A percentile compares a stretch with the other conserved stretches of the same genome.
Conservation (phyloP, 2,888 invertebrate genomes). For the Chymomyza amoena region DNA sequence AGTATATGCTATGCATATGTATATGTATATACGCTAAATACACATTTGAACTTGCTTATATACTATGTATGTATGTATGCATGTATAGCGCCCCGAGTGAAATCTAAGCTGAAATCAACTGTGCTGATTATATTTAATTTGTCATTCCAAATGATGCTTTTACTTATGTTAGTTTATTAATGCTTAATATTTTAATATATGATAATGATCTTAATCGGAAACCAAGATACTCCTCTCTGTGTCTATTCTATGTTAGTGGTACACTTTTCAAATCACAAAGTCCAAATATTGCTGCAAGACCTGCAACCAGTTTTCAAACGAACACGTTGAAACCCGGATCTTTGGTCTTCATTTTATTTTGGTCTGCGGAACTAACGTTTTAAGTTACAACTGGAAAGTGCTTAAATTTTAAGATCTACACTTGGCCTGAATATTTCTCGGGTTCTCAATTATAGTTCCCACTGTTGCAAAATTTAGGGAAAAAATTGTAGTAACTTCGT, state of each 20-base stretch:
- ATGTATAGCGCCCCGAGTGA: neutral
- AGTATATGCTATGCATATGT: neutral
- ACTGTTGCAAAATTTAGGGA: too few species aligned
- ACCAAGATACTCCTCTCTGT: neutral
- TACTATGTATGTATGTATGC: neutral
- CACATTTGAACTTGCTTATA: neutral
- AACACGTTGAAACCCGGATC: neutral
- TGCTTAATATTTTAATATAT: neutral
- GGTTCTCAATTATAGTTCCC: neutral
- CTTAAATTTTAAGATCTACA: neutral
- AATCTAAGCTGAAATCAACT: slow-evolving; percentile 19
- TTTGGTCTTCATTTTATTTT: neutral
- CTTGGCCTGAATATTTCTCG: neutral
- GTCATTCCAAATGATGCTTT: slow-evolving; percentile 35
- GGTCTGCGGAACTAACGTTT: neutral
- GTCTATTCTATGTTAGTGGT: neutral
- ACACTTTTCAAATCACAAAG: neutral
- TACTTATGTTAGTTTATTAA: neutral
- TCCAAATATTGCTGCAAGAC: neutral
- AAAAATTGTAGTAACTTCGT: too few species aligned
- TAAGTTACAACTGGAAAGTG: neutral
- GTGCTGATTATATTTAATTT: slow-evolving; percentile 64
- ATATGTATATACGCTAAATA: neutral
- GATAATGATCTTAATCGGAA: neutral
- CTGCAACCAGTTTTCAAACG: neutral